phyloP scores from a whole-genome alignment of 2,113 vertebrate genomes.

The Copsychus sechellarum region DNA sequence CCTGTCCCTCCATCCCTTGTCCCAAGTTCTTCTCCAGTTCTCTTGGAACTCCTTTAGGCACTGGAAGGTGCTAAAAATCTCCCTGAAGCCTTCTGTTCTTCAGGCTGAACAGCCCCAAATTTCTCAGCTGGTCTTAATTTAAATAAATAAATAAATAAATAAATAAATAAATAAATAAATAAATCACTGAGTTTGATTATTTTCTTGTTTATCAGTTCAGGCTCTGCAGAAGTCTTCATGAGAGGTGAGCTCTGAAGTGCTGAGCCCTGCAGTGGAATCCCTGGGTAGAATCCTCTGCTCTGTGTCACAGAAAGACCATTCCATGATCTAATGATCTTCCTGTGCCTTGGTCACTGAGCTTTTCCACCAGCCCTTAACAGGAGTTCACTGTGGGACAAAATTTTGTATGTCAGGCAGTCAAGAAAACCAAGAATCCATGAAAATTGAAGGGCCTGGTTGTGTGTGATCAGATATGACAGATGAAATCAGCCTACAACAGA shows the following conservation, averaged over 20 bases:
- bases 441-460: not conserved
- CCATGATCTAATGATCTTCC: not conserved
- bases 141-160: not conserved
- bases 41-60: not conserved
- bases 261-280: not conserved
- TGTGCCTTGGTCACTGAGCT: not conserved
- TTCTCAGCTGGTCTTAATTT: not conserved
- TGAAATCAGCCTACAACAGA: not conserved
- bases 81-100: not conserved
- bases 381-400: rapidly evolving
- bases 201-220: not conserved
- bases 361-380: not conserved
- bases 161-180: not conserved
- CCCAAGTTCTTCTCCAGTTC: not conserved
- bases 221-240: not conserved
- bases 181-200: too few relatives aligned
- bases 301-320: not conserved
- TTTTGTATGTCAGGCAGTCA: not conserved
- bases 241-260: not conserved
- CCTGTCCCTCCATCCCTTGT: not conserved
- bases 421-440: not conserved
- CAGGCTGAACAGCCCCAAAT: not conserved
- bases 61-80: not conserved
- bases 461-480: not conserved
- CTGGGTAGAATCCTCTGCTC: not conserved